These are phyloP conservation scores for Poeciliopsis infans DNA, from an alignment of 2,797 vertebrate genomes.

Conservation along the genomic window DNA sequence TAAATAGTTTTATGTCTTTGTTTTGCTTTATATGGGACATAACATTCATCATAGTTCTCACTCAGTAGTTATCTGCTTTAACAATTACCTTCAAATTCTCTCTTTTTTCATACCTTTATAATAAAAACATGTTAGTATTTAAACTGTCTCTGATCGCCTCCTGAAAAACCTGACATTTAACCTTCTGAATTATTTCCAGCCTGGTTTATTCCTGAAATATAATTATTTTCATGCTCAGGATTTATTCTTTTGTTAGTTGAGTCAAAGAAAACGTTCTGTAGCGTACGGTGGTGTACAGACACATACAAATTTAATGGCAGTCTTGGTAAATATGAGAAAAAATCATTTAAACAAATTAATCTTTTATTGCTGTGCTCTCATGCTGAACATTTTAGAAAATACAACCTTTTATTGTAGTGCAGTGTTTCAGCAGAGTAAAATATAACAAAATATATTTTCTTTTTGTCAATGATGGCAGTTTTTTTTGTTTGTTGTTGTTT, in stretches of 20 bases:
- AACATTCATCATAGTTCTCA: not conserved
- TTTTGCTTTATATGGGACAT: not conserved
- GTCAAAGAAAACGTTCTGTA: not conserved
- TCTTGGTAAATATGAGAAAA: not conserved
- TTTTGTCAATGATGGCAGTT: not conserved
- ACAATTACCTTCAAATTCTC: not conserved
- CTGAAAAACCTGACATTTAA: not conserved
- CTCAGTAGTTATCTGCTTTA: conserved; percentile 5
- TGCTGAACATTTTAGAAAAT: not conserved
- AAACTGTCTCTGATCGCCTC: not conserved
- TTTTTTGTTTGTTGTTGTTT: too few relatives aligned
- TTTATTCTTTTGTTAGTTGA: not conserved
- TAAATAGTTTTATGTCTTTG: not conserved
- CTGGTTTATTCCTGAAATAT: not conserved
- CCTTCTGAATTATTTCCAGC: not conserved
- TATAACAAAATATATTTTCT: not conserved
- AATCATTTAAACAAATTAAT: not conserved
- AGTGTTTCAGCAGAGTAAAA: not conserved
- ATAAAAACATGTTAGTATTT: conserved; percentile 8
- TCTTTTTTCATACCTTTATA: not conserved
- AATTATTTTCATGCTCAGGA: not conserved
- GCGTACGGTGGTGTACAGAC: not conserved
- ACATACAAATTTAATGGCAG: not conserved
- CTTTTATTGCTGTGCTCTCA: not conserved
- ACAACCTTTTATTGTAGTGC: not conserved